Evolutionary conservation across 1,140 invertebrate species (phyloP), one percentile per base, ranked within the genome.

Genomic region (Hyposmocoma kahamanoa): DNA sequence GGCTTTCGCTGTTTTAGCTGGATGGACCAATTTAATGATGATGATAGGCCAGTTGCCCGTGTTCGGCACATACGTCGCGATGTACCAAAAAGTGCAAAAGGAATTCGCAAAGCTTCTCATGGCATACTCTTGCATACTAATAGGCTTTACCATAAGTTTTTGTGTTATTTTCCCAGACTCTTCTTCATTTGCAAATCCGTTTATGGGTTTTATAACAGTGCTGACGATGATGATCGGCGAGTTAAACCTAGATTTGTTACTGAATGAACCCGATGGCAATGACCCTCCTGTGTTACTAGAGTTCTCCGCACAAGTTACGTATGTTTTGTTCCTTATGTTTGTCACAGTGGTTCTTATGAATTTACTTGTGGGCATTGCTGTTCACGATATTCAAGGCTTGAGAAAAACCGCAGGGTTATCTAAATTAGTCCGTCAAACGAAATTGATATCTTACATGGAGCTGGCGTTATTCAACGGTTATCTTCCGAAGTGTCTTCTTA

Each of bases 151-250:
- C 1, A 92, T 95, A 18, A 94, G 93, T 72, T 95, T 96, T 64
- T 95, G 93, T 73, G 93, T 95, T 0, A 92, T 96, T 59, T 95
- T 95, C 77, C 94, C 93, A 0, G 90, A 91, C 32, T 93, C 92
- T 1, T 91, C 91, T 6, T 91, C 92, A 0, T 95, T 96, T 71
- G 90, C 92, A 19, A 93, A 93, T 81, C 92, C 92, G 1, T 91
- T 94, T 50, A 91, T 92, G 72, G 92, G 91, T 15, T 89, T 95
- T 26, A 93, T 95, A 24, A 95, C 95, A 3, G 93, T 95, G 0
- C 72, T 96, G 30, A 94, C 95, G 0, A 96, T 96, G 94, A 96
- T 96, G 94, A 95, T 95, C 1, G 95, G 95, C 0, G 95, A 96
- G 72, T 76, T 94, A 42, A 92, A 93, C 59, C 87, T 94, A 24